Evolutionary conservation across 2,113 vertebrate genomes (phyloP).

Genomic region (Zootoca vivipara): DNA sequence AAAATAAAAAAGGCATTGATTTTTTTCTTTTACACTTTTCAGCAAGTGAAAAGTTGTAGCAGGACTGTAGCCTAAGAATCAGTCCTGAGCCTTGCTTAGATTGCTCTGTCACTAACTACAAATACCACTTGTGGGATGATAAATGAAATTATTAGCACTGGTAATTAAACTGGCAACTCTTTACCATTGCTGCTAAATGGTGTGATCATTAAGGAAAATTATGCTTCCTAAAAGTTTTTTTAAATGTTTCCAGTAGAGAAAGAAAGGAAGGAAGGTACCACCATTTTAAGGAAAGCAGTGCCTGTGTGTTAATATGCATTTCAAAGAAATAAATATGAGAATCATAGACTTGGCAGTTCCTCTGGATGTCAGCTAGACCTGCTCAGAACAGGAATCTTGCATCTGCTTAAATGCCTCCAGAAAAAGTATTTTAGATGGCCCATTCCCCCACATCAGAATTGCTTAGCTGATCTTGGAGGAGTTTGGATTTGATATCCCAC

Average conservation of each 20-base stretch:
- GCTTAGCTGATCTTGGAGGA: background rate
- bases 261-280: background rate
- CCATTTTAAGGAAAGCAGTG: background rate
- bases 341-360: too few species aligned
- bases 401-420: too few species aligned
- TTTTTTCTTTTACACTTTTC: background rate
- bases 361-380: too few species aligned
- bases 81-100: conserved; percentile 17
- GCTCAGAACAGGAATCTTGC: too few species aligned
- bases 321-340: background rate
- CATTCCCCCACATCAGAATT: background rate
- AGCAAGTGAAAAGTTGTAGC: background rate
- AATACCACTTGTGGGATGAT: conserved; percentile 15
- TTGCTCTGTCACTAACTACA: conserved; percentile 15
- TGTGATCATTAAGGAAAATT: background rate
- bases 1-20: background rate
- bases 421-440: background rate
- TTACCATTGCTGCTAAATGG: background rate
- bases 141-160: background rate
- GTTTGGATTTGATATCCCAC: too few species aligned
- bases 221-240: background rate
- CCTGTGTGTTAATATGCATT: conserved; percentile 15
- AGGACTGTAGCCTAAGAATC: conserved; percentile 25
- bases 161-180: conserved; percentile 8
- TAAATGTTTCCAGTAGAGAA: background rate